These are phyloP conservation scores for Porites divaricata DNA, from an alignment of 92 coral and sea anemone genomes.

Conservation along the genomic window DNA sequence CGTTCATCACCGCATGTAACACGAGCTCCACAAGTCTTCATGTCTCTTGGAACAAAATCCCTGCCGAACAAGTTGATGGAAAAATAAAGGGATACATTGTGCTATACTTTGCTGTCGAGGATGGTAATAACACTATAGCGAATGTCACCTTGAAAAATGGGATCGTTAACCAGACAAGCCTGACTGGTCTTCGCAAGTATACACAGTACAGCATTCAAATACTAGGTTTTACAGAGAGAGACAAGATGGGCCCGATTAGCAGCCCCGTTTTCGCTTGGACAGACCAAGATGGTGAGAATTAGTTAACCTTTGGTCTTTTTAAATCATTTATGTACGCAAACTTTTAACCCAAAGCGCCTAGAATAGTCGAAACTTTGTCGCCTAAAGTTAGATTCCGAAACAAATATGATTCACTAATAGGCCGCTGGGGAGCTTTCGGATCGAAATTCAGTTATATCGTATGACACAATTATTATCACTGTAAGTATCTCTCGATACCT, in stretches of 20 bases:
- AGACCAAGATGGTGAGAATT: slow-evolving; percentile 55
- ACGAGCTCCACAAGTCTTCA: slow-evolving; percentile 74
- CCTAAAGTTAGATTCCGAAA: too few species aligned
- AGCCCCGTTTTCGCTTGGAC: slow-evolving; percentile 42
- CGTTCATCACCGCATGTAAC: slow-evolving; percentile 27
- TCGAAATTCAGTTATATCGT: too few species aligned
- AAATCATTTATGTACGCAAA: too few species aligned
- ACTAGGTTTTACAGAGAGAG: slow-evolving; percentile 46
- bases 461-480: too few species aligned
- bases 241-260: slow-evolving; percentile 38
- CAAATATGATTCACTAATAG: too few species aligned
- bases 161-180: neutral
- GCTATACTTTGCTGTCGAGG: slow-evolving; percentile 2
- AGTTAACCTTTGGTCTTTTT: neutral
- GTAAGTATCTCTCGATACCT: too few species aligned
- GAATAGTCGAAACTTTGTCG: too few species aligned
- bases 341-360: too few species aligned
- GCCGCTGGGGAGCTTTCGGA: too few species aligned
- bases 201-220: slow-evolving; percentile 50
- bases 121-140: neutral
- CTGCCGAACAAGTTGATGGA: slow-evolving; percentile 45
- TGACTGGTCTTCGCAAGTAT: slow-evolving; percentile 21
- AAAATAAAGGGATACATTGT: slow-evolving; percentile 59
- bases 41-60: slow-evolving; percentile 69
- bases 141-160: neutral